Evolutionary conservation across 2,113 vertebrate genomes (phyloP).

Genomic region (Falcunculus frontatus): DNA sequence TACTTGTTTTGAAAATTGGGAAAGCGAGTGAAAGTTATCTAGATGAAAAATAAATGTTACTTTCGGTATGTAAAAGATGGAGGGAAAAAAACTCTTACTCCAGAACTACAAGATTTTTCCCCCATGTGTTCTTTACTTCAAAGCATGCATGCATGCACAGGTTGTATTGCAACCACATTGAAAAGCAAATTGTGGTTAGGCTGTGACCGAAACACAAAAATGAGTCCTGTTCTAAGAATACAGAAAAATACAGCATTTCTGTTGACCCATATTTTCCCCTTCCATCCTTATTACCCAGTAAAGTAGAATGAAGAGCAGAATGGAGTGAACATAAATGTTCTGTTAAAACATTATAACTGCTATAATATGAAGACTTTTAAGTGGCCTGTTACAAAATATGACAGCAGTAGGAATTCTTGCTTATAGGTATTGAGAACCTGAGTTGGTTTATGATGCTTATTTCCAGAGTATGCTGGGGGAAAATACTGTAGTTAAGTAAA

Average conservation of each 20-base stretch:
- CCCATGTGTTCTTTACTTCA: rapidly evolving
- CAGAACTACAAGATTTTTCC: neutral
- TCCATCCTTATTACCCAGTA: neutral
- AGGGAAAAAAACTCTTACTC: neutral
- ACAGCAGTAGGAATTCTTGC: neutral
- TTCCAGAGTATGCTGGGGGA: neutral
- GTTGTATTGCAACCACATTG: neutral
- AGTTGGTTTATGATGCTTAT: neutral
- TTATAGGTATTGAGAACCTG: neutral
- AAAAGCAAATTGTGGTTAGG: neutral
- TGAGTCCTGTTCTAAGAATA: neutral
- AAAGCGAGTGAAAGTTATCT: neutral
- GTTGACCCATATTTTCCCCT: neutral
- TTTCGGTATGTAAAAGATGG: neutral
- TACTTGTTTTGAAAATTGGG: neutral
- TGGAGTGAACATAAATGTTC: neutral
- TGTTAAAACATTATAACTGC: neutral
- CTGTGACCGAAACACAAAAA: neutral
- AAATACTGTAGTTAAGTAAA: neutral
- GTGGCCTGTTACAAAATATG: neutral
- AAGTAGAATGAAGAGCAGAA: neutral
- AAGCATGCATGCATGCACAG: neutral
- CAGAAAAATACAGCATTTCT: neutral
- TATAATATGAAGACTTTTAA: neutral
- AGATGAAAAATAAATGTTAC: neutral